These are phyloP conservation scores for Drymonia ruficornis DNA, from an alignment of 2,888 invertebrate species.

Conservation along the genomic window DNA sequence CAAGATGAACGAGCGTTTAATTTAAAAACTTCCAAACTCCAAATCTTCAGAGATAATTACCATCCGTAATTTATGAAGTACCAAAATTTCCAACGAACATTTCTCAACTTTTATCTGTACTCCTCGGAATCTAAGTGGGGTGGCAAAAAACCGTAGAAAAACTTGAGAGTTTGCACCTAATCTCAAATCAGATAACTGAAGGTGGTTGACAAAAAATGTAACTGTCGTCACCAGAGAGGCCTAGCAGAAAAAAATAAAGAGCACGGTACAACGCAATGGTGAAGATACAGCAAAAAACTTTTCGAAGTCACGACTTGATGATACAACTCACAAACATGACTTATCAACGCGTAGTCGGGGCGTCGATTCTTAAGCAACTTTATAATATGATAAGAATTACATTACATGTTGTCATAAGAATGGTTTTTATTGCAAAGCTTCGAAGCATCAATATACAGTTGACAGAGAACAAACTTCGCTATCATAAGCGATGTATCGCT, in stretches of 20 bases:
- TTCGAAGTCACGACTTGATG: constrained; percentile 60
- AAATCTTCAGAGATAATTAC: constrained; percentile 45
- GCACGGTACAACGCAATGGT: constrained; percentile 36
- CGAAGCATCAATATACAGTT: not conserved
- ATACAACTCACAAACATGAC: constrained; percentile 67
- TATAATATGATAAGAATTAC: constrained; percentile 30
- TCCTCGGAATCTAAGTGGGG: constrained; percentile 48
- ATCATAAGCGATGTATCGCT: not conserved
- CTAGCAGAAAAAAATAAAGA: constrained; percentile 35
- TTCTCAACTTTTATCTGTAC: constrained; percentile 48
- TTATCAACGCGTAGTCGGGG: constrained; percentile 46
- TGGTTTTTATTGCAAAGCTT: constrained; percentile 14
- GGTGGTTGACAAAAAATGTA: constrained; percentile 58
- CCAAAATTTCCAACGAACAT: constrained; percentile 37
- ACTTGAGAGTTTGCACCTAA: constrained; percentile 67
- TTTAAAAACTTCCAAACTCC: constrained; percentile 36
- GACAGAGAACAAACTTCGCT: not conserved
- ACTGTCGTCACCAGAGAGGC: constrained; percentile 47
- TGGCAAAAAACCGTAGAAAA: constrained; percentile 51
- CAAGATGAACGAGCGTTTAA: constrained; percentile 29
- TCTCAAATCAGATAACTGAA: constrained; percentile 69
- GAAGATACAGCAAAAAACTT: constrained; percentile 59
- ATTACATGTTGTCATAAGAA: constrained; percentile 25
- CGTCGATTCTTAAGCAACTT: constrained; percentile 39
- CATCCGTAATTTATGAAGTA: constrained; percentile 38